Evolutionary conservation across 1,140 invertebrate species (phyloP).

Genomic region (Pseudomyrmex concolor): DNA sequence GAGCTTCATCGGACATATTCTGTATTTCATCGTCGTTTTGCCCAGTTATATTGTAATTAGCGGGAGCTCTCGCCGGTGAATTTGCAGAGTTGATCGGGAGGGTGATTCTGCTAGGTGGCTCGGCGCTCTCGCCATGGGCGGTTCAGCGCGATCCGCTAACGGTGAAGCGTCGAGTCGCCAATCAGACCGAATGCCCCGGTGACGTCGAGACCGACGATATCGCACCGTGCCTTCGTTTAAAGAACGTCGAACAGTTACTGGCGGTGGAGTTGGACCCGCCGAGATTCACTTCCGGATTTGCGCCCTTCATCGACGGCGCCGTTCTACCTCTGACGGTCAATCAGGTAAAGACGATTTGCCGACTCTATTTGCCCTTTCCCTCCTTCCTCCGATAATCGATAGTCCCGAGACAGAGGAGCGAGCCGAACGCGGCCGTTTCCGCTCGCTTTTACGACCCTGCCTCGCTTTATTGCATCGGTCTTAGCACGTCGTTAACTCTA

Average conservation of each 20-base stretch:
- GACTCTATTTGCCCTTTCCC: too few species aligned
- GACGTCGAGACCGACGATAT: slow-evolving; percentile 92
- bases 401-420: background rate
- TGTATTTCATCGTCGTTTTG: background rate
- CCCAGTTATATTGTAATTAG: slow-evolving; percentile 10
- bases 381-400: slow-evolving; percentile 18
- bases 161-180: slow-evolving; percentile 92
- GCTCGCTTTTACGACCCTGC: slow-evolving; percentile 10
- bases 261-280: slow-evolving; percentile 91
- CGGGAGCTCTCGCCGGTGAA: background rate
- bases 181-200: slow-evolving; percentile 91
- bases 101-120: slow-evolving; percentile 96
- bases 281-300: slow-evolving; percentile 93
- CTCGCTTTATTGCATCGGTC: slow-evolving; percentile 15
- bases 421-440: background rate
- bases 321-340: slow-evolving; percentile 85
- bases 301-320: slow-evolving; percentile 94
- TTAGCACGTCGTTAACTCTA: slow-evolving; percentile 27
- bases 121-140: slow-evolving; percentile 97
- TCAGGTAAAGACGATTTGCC: slow-evolving; percentile 74
- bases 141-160: slow-evolving; percentile 94
- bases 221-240: slow-evolving; percentile 92
- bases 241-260: slow-evolving; percentile 90
- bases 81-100: slow-evolving; percentile 94
- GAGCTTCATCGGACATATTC: slow-evolving; percentile 8